These are phyloP conservation scores for Eremophila alpestris DNA, from an alignment of 2,797 vertebrate genomes.

Conservation along the genomic window DNA sequence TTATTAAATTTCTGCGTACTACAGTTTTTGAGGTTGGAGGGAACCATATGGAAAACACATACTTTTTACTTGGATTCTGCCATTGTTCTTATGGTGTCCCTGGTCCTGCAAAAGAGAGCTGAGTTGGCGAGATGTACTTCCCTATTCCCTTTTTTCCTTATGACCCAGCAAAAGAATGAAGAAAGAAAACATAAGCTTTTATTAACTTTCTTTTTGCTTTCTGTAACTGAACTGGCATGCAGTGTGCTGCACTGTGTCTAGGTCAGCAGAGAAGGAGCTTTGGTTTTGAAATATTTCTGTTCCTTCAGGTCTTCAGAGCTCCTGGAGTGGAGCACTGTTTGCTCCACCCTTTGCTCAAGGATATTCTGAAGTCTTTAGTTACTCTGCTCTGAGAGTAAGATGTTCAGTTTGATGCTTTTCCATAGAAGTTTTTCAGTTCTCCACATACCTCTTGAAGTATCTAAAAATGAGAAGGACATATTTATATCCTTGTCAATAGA, in stretches of 20 bases:
- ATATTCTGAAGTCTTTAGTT: neutral
- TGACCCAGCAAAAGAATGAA: neutral
- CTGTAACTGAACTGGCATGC: neutral
- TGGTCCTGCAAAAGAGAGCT: neutral
- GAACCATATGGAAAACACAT: neutral
- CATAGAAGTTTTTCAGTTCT: neutral
- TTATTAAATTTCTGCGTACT: neutral
- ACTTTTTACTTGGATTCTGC: neutral
- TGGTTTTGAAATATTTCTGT: neutral
- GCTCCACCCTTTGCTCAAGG: neutral
- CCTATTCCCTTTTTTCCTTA: neutral
- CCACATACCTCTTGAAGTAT: neutral
- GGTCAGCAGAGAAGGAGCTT: neutral
- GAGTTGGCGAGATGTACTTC: neutral
- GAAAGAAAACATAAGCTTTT: neutral
- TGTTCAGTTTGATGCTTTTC: neutral
- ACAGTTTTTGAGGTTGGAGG: neutral
- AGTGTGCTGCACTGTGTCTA: neutral
- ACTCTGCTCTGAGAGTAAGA: neutral
- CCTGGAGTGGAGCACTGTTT: neutral
- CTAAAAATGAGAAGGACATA: neutral
- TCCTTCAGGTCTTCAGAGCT: neutral
- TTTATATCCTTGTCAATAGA: neutral
- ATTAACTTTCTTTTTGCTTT: neutral
- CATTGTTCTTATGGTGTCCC: neutral